Percentiles rank a stretch among this genome's conserved stretches.
Conservation (phyloP, 2,113 vertebrate species). For the Daboia siamensis region DNA sequence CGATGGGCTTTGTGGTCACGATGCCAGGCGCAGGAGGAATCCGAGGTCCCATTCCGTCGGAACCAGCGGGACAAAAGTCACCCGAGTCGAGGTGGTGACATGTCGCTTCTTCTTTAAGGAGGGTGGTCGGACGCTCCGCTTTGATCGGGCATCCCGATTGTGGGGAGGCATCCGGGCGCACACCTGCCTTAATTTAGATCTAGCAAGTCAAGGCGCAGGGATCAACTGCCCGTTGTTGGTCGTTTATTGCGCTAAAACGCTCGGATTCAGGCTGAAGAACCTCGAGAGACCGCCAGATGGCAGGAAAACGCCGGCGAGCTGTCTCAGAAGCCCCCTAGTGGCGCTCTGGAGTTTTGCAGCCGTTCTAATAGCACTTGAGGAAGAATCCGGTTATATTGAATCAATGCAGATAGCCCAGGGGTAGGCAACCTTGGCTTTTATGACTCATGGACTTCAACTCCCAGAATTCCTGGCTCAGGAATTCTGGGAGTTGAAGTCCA, state of each 20-base stretch:
- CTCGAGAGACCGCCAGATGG: not conserved
- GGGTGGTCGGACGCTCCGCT: rapidly evolving
- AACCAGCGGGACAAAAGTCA: not conserved
- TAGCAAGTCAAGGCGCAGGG: not conserved
- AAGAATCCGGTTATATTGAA: rapidly evolving
- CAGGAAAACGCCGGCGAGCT: not conserved
- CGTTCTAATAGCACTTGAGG: rapidly evolving
- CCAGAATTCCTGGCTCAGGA: too few relatives aligned
- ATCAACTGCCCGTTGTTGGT: not conserved
- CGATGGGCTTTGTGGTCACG: not conserved
- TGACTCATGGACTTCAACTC: too few relatives aligned
- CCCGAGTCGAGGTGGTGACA: not conserved
- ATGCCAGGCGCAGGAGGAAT: not conserved
- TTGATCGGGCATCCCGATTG: not conserved
- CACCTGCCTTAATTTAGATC: not conserved
- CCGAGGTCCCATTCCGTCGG: not conserved
- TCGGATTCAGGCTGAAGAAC: not conserved
- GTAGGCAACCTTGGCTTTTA: too few relatives aligned
- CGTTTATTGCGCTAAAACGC: not conserved
- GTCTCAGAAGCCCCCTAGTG: not conserved
- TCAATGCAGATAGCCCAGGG: not conserved
- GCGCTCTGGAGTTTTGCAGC: not conserved
- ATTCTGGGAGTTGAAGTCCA: too few relatives aligned
- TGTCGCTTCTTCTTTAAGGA: not conserved
- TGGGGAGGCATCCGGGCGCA: not conserved